Percentiles rank a stretch among this genome's conserved stretches.
Conservation (phyloP, 2,113 vertebrate genomes). For the Nyctibius bracteatus region DNA sequence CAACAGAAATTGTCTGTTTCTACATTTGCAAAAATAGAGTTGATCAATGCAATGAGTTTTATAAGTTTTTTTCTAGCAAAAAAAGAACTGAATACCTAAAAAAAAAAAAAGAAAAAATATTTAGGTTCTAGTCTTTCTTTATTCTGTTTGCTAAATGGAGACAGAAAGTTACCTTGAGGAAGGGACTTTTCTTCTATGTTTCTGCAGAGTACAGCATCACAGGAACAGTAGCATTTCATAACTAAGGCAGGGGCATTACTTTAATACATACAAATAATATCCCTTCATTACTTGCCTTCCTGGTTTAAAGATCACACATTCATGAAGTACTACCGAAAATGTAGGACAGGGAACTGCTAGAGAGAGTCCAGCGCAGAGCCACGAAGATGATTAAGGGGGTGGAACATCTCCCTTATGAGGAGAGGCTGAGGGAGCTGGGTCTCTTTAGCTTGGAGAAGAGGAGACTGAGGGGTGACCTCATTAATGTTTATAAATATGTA, state of each 20-base stretch:
- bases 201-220: background rate
- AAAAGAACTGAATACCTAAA: background rate
- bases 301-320: background rate
- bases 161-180: background rate
- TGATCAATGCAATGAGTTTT: background rate
- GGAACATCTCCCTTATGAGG: too few species aligned
- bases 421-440: too few species aligned
- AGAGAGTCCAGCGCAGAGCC: too few species aligned
- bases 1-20: background rate
- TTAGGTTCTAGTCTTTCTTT: background rate
- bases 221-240: background rate
- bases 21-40: background rate
- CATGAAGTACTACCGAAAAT: background rate
- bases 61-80: background rate
- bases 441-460: too few species aligned
- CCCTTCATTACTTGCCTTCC: background rate
- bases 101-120: background rate
- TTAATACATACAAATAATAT: background rate
- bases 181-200: background rate
- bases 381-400: too few species aligned
- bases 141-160: background rate
- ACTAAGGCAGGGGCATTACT: background rate
- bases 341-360: too few species aligned
- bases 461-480: too few species aligned
- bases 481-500: too few species aligned